Conservation (phyloP, 2,888 invertebrate species). For the Cyrtodaria siliqua region DNA sequence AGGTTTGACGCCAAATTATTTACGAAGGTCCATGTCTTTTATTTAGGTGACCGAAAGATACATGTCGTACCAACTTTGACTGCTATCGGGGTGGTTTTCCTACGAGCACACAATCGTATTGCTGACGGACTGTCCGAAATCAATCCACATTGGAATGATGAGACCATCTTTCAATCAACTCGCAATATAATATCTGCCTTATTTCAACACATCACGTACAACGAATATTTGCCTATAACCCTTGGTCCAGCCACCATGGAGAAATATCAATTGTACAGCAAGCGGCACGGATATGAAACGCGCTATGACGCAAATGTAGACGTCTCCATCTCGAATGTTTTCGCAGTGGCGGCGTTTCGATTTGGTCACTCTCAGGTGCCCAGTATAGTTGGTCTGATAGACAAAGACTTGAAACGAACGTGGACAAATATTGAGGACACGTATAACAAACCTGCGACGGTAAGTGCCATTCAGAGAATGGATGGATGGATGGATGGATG, state of each 20-base stretch:
- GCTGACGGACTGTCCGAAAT: conserved; percentile 88
- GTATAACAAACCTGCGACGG: conserved; percentile 1
- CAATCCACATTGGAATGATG: conserved; percentile 94
- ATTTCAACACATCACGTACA: conserved; percentile 88
- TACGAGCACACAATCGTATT: conserved; percentile 94
- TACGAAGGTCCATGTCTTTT: too few relatives aligned
- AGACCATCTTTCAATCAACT: conserved; percentile 85
- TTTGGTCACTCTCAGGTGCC: conserved; percentile 92
- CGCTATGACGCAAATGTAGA: conserved; percentile 93
- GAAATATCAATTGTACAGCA: conserved; percentile 87
- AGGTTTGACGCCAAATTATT: too few relatives aligned
- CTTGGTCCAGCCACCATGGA: conserved; percentile 14
- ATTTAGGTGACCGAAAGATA: conserved; percentile 92
- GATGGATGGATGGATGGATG: too few relatives aligned
- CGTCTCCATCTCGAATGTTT: conserved; percentile 93
- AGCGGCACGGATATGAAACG: conserved; percentile 91
- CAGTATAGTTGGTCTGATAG: background rate
- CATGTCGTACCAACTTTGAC: conserved; percentile 95
- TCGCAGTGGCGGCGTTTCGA: conserved; percentile 97
- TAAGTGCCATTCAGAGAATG: too few relatives aligned
- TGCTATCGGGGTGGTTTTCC: conserved; percentile 94
- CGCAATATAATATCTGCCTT: conserved; percentile 91
- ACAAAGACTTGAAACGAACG: background rate
- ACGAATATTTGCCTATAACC: conserved; percentile 89
- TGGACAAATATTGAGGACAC: conserved; percentile 3